Evolutionary conservation across 2,888 invertebrate genomes (phyloP), one percentile per base, ranked within the genome.

Genomic region (Acleris laterana): DNA sequence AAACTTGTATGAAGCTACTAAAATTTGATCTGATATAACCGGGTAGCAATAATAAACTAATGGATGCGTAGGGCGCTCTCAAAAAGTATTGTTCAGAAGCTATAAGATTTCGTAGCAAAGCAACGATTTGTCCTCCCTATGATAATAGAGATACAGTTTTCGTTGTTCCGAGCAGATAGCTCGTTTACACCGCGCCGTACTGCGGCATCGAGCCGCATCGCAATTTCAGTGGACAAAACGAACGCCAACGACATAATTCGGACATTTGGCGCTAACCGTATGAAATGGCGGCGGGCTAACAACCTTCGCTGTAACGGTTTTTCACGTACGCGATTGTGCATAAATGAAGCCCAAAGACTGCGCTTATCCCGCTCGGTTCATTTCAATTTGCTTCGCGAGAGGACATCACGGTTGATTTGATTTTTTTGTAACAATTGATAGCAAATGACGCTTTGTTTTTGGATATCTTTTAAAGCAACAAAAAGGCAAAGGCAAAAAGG

Each of bases 281-380:
- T 62, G 57, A 57, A 66, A 66, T 66, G 62, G 62, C 62, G 56
- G 61, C 61, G 50, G 52, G 61, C 61, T 65, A 65, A 65, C 60
- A 60, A 56, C 66, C 66, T 62, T 62, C 62, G 57, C 38, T 50
- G 51, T 57, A 66, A 66, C 62, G 51, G 57, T 38, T 57, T 38
- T 57, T 51, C 50, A 55, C 55, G 60, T 62, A 66, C 66, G 66
- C 57, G 56, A 65, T 65, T 65, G 57, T 62, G 66, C 65, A 65
- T 65, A 65, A 65, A 65, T 65, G 65, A 65, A 65, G 60, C 59
- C 59, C 53, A 60, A 64, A 64, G 53, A 49, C 49, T 48, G 58
- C 38, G 59, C 48, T 48, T 53, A 51, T 59, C 63, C 53, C 59
- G 52, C 52, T 53, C 50, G 22, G 63, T 52, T 58, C 38, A 64